A percentile compares a stretch with the other conserved stretches of the same genome.
These are phyloP conservation scores for Orthosia gothica DNA, from an alignment of 2,888 invertebrate genomes.

Conservation along the genomic window DNA sequence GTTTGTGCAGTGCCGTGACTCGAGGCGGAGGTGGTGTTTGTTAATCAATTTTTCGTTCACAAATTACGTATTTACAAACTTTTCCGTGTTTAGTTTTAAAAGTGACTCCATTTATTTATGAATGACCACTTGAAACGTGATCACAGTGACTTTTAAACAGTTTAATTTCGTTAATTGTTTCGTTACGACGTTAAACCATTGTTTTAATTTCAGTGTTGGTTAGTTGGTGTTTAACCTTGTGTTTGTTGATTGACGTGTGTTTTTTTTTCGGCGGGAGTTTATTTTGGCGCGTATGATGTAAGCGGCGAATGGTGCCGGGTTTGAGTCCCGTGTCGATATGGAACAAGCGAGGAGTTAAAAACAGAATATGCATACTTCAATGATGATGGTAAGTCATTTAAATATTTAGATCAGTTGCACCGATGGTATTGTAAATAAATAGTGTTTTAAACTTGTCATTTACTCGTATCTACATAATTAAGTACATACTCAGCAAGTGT, in stretches of 20 bases:
- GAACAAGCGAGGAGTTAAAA: slow-evolving; percentile 75
- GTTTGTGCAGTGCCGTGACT: slow-evolving; percentile 81
- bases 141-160: slow-evolving; percentile 46
- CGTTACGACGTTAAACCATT: slow-evolving; percentile 62
- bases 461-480: background rate
- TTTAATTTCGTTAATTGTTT: slow-evolving; percentile 52
- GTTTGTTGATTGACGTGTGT: slow-evolving; percentile 86
- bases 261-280: slow-evolving; percentile 83
- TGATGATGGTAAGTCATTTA: slow-evolving; percentile 87
- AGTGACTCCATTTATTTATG: slow-evolving; percentile 73
- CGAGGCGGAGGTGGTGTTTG: slow-evolving; percentile 70
- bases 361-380: slow-evolving; percentile 87
- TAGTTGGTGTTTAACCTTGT: slow-evolving; percentile 87
- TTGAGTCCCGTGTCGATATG: slow-evolving; percentile 83
- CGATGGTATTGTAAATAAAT: background rate
- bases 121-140: slow-evolving; percentile 60
- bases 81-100: slow-evolving; percentile 83
- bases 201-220: slow-evolving; percentile 78
- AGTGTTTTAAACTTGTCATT: slow-evolving; percentile 3
- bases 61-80: slow-evolving; percentile 89
- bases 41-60: slow-evolving; percentile 65
- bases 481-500: background rate
- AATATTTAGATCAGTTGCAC: slow-evolving; percentile 32
- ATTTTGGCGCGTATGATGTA: slow-evolving; percentile 90
- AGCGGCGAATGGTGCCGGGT: slow-evolving; percentile 81